Evolutionary conservation across 1,140 invertebrate genomes (phyloP).

Genomic region (Caenorhabditis brenneri): DNA sequence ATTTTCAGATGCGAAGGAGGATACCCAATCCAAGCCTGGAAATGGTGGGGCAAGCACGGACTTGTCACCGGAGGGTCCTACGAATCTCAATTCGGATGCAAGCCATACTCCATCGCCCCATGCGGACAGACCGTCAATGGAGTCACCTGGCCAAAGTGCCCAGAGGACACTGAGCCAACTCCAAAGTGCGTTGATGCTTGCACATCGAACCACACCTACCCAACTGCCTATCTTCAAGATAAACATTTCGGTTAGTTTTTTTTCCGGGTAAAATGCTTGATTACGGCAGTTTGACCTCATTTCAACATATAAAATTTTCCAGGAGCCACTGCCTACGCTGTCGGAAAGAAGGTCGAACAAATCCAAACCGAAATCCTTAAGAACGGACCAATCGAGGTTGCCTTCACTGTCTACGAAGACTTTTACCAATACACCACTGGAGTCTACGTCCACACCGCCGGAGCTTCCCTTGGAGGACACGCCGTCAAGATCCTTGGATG

Average conservation of each 20-base stretch:
- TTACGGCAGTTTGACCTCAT: too few relatives aligned
- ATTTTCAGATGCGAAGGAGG: constrained; percentile 80
- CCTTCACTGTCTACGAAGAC: constrained; percentile 87
- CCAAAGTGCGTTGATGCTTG: constrained; percentile 73
- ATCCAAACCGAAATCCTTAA: constrained; percentile 84
- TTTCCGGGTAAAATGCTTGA: too few relatives aligned
- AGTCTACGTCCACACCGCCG: constrained; percentile 83
- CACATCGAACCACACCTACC: constrained; percentile 73
- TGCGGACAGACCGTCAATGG: constrained; percentile 33
- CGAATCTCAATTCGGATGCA: constrained; percentile 80
- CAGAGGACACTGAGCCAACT: constrained; percentile 84
- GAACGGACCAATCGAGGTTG: constrained; percentile 88
- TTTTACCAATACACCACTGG: constrained; percentile 84
- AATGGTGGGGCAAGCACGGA: constrained; percentile 78
- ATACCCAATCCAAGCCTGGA: constrained; percentile 80
- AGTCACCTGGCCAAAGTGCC: constrained; percentile 77
- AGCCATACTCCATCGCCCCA: constrained; percentile 1
- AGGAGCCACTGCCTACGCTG: constrained; percentile 78
- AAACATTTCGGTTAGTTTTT: constrained; percentile 78
- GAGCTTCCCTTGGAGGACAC: constrained; percentile 82
- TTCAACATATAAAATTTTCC: constrained; percentile 51
- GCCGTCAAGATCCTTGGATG: constrained; percentile 88
- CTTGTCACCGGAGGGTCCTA: constrained; percentile 83
- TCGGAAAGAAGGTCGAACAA: constrained; percentile 76
- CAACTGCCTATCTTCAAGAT: constrained; percentile 78